These are phyloP conservation scores for Hypselothyrea guttata DNA, from an alignment of 2,888 invertebrate genomes.

Conservation along the genomic window DNA sequence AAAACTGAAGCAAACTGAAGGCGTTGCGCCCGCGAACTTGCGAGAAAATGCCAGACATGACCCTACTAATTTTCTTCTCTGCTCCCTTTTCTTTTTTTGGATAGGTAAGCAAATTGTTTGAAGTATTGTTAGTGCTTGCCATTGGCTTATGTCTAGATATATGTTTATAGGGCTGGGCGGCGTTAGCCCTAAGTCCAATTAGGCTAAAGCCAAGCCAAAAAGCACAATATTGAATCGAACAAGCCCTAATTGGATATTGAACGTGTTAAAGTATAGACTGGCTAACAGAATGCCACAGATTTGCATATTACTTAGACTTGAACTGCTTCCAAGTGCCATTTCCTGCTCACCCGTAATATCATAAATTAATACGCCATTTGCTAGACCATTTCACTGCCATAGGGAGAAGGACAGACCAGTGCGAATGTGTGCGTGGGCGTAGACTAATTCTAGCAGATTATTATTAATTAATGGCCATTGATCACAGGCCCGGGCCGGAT, in stretches of 20 bases:
- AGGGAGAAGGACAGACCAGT: neutral
- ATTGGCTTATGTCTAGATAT: conserved; percentile 52
- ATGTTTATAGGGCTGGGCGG: conserved; percentile 34
- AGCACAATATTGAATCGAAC: conserved; percentile 13
- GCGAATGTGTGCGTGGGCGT: neutral
- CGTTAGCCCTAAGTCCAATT: conserved; percentile 46
- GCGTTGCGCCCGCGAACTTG: conserved; percentile 58
- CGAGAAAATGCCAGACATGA: conserved; percentile 50
- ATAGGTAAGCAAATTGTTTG: conserved; percentile 72
- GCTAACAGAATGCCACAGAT: conserved; percentile 9
- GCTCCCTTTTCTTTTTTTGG: conserved; percentile 38
- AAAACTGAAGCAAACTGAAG: conserved; percentile 41
- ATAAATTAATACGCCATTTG: conserved; percentile 39
- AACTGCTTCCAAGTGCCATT: conserved; percentile 25
- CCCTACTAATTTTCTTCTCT: conserved; percentile 5
- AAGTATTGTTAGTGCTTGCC: conserved; percentile 61
- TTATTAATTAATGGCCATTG: conserved; percentile 50
- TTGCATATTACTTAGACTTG: conserved; percentile 34
- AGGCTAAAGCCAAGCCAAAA: conserved; percentile 27
- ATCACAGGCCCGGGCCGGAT: conserved; percentile 16
- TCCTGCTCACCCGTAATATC: conserved; percentile 28
- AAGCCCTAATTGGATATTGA: conserved; percentile 24
- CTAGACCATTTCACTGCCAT: conserved; percentile 9
- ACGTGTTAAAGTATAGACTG: conserved; percentile 27
- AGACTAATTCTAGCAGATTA: conserved; percentile 41